phyloP scores from a whole-genome alignment of 2,113 vertebrate genomes.

The Indri indri region DNA sequence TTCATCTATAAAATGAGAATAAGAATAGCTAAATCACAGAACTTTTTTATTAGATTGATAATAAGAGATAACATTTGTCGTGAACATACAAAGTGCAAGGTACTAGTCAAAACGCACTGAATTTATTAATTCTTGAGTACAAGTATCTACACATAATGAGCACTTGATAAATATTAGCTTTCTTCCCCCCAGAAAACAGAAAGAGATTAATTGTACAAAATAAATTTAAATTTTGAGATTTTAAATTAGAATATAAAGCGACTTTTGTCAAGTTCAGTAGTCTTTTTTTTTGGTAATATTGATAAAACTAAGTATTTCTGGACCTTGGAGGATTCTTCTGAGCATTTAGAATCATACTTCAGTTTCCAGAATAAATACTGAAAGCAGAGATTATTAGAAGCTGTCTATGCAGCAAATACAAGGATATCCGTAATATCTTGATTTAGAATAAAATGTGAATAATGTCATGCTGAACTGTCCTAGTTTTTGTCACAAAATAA shows the following conservation, averaged over 20 bases:
- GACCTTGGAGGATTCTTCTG: neutral
- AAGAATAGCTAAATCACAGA: neutral
- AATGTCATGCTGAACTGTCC: neutral
- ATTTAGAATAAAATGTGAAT: conserved; percentile 36
- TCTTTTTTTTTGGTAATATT: conserved; percentile 2
- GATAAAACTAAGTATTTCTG: conserved; percentile 23
- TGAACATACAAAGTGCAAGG: neutral
- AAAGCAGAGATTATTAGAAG: neutral
- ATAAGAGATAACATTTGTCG: neutral
- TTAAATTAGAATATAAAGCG: conserved; percentile 47
- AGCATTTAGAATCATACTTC: conserved; percentile 38
- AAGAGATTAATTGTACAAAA: neutral
- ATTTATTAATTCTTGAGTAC: conserved; percentile 9
- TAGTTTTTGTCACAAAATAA: neutral
- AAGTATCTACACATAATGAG: neutral
- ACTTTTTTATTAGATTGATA: neutral
- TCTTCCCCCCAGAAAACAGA: neutral
- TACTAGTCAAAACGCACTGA: neutral
- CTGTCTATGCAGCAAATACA: neutral
- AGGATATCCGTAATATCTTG: neutral
- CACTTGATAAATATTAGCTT: neutral
- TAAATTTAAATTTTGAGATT: conserved; percentile 36
- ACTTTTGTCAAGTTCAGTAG: neutral
- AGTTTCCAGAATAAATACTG: conserved; percentile 34
- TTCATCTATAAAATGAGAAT: neutral